phyloP scores from a whole-genome alignment of 2,888 invertebrate species.

The Timema cristinae region DNA sequence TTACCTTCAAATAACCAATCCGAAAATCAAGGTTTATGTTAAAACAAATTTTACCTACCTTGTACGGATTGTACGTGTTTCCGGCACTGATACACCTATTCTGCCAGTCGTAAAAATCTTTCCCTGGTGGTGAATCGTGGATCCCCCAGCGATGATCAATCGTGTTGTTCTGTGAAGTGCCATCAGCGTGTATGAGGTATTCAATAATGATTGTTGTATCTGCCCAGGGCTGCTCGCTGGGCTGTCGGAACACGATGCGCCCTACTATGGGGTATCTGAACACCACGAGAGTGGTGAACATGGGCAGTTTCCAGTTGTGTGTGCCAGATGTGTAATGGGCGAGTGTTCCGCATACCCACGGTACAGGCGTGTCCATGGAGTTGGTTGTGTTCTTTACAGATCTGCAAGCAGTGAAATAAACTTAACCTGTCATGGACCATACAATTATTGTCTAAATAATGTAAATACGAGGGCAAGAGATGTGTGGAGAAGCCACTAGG shows the following conservation, averaged over 20 bases:
- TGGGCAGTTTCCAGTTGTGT: slow-evolving; percentile 62
- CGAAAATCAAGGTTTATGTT: background rate
- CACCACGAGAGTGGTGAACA: slow-evolving; percentile 74
- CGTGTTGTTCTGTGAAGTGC: slow-evolving; percentile 62
- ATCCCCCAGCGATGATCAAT: slow-evolving; percentile 68
- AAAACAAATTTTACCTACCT: slow-evolving; percentile 43
- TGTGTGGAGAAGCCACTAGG: no score
- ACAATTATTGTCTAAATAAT: no score
- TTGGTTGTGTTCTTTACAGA: background rate
- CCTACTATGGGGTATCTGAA: slow-evolving; percentile 88
- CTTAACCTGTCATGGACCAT: no score
- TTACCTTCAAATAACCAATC: no score
- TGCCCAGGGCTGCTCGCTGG: slow-evolving; percentile 70
- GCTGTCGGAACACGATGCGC: slow-evolving; percentile 74
- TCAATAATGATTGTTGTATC: slow-evolving; percentile 84
- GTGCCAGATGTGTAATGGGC: slow-evolving; percentile 53
- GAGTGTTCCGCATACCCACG: slow-evolving; percentile 64
- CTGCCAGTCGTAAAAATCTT: slow-evolving; percentile 89
- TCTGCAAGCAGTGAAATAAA: background rate
- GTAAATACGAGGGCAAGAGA: no score
- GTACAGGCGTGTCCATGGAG: slow-evolving; percentile 35
- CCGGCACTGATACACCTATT: slow-evolving; percentile 78
- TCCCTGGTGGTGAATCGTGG: slow-evolving; percentile 72
- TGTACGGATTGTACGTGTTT: slow-evolving; percentile 70
- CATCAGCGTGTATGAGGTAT: slow-evolving; percentile 83